Evolutionary conservation across 2,113 vertebrate genomes (phyloP), one percentile per base, ranked within the genome.

Genomic region (Menidia beryllina): DNA sequence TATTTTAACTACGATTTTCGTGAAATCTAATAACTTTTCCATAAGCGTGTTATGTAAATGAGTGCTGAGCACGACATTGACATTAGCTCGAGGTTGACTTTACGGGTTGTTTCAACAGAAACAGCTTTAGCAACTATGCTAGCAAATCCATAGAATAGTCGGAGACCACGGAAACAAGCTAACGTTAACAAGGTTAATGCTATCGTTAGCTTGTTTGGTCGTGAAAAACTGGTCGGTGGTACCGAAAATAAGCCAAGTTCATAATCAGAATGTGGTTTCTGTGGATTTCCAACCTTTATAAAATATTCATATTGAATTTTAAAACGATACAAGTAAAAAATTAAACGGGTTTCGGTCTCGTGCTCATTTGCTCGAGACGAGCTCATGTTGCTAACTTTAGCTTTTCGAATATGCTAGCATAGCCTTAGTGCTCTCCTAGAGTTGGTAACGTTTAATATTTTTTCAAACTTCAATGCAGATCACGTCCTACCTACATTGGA

Each of bases 171-270:
- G 54, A 50, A 21, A 45, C 13, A 52, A 73, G 81, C 88, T 83
- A 89, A 64, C 47, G 66, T 38, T 81, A 84, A 77, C 75, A 61
- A 75, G 79, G 86, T 67, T 79, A 70, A 69, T 72, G 86, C 76
- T 85, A 83, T 66, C 43, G 41, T 24, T 77, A 74, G 70, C 79
- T 64, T 1, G 24, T 56, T 60, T 43, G 66, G 45, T 81, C 73
- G 56, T 38, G 54, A 36, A 63, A 69, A 82, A 47, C 19, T 19
- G n/a, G 55, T 70, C 54, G 34, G 67, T 55, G 69, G 3, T 48
- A 48, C 15, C 64, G 3, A 36, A 19, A 56, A 58, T 69, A n/a
- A 55, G 74, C 12, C 12, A 24, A 3, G 11, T 4, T 41, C 4
- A 23, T 1, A 4, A 1, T 14, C 1, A 6, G 23, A 38, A n/a